Evolutionary conservation across 2,888 invertebrate species (phyloP).

Genomic region (Patella depressa): DNA sequence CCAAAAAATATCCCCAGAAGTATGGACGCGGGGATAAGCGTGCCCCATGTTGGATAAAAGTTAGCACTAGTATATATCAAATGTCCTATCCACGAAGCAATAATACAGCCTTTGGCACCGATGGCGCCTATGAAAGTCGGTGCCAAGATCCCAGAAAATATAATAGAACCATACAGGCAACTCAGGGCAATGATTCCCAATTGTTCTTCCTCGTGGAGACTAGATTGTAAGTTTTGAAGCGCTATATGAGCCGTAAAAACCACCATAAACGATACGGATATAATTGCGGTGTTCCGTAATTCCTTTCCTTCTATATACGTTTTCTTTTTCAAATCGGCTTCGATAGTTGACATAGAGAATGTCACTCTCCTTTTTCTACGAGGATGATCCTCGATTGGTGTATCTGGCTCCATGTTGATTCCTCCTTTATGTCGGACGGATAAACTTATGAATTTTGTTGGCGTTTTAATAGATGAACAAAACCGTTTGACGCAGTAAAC

Average conservation of each 20-base stretch:
- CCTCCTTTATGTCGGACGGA: too few species aligned
- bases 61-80: conserved; percentile 60
- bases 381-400: background rate
- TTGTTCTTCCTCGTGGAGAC: conserved; percentile 56
- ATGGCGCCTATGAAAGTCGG: conserved; percentile 56
- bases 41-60: conserved; percentile 58
- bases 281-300: conserved; percentile 37
- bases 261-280: conserved; percentile 51
- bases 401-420: too few species aligned
- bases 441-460: too few species aligned
- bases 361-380: background rate
- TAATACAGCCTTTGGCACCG: conserved; percentile 58
- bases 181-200: conserved; percentile 58
- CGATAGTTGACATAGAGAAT: background rate
- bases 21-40: conserved; percentile 60
- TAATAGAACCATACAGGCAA: conserved; percentile 58
- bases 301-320: conserved; percentile 2
- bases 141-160: conserved; percentile 61
- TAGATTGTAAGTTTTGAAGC: conserved; percentile 63
- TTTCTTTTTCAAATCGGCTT: conserved; percentile 4
- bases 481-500: too few species aligned
- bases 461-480: too few species aligned
- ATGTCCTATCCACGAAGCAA: conserved; percentile 54
- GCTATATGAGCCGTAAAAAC: conserved; percentile 55
- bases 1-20: conserved; percentile 59